Evolutionary conservation across 2,888 invertebrate genomes (phyloP), one percentile per base, ranked within the genome.

Genomic region (Caenorhabditis sp.): DNA sequence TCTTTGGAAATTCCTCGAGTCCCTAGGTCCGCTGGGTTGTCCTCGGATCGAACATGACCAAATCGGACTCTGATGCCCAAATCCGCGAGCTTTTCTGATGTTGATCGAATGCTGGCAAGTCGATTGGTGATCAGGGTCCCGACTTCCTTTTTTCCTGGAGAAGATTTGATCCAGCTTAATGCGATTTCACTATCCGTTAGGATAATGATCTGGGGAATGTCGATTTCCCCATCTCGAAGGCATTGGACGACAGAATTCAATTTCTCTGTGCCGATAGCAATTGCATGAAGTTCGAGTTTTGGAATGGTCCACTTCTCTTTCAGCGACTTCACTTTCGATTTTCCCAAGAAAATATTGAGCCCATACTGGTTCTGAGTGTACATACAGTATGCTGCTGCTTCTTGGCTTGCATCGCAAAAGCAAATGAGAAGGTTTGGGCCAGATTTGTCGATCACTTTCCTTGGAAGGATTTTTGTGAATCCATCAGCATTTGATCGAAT

Each of bases 11-110:
- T 19, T 4, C 90, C 91, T 58, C 90, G 44, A 8, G 88, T 88
- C 1, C 87, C 82, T 8, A 87, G 70, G 69, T 92, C 92, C 1
- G 90, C 91, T 1, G 91, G 90, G 74, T 91, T 92, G 0, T 87
- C 80, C 14, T 80, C 58, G 0, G 87, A 75, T 2, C 64, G 47
- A 28, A 90, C 88, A 59, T 91, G 85, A 8, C 76, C 81, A 85
- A 90, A 89, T n/a, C n/a, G n/a, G n/a, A n/a, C n/a, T n/a, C n/a
- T n/a, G n/a, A n/a, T n/a, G n/a, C n/a, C n/a, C 35, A 16, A 35
- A 4, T 56, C 47, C n/a, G 26, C 47, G 28, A 8, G 7, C 7
- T 16, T 3, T 16, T 38, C 16, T 16, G 31, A n/a, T 1, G 10
- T 8, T 24, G 24, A 8, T 1, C 22, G 6, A 24, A 64, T 47